Conservation (phyloP, 2,113 vertebrate species). For the Oophaga pumilio region DNA sequence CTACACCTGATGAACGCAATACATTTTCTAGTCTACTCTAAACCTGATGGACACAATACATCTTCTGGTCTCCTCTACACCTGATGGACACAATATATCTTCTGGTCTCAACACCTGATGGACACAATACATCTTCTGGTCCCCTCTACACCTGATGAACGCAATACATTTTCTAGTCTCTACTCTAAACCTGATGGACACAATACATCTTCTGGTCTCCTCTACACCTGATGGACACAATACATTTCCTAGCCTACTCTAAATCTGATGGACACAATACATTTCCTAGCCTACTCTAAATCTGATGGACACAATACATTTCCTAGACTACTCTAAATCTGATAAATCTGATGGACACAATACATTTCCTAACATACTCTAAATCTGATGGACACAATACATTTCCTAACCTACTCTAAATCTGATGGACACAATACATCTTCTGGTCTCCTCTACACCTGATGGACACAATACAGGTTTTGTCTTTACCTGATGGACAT, state of each 20-base stretch:
- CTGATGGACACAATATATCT: not conserved
- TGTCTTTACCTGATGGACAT: not conserved
- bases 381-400: not conserved
- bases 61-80: not conserved
- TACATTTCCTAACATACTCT: not conserved
- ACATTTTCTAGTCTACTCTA: not conserved
- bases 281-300: not conserved
- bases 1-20: not conserved
- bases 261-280: not conserved
- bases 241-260: not conserved
- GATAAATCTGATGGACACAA: not conserved
- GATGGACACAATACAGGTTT: too few relatives aligned
- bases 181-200: not conserved
- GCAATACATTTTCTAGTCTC: not conserved
- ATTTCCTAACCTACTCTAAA: too few relatives aligned
- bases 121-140: not conserved
- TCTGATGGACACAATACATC: too few relatives aligned
- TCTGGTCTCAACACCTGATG: not conserved
- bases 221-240: not conserved
- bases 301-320: not conserved
- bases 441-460: too few relatives aligned
- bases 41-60: not conserved
- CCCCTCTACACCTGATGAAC: not conserved
- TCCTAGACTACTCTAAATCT: not conserved
- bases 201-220: not conserved